phyloP scores from a whole-genome alignment of 1,140 invertebrate species.

The Penaeus chinensis region DNA sequence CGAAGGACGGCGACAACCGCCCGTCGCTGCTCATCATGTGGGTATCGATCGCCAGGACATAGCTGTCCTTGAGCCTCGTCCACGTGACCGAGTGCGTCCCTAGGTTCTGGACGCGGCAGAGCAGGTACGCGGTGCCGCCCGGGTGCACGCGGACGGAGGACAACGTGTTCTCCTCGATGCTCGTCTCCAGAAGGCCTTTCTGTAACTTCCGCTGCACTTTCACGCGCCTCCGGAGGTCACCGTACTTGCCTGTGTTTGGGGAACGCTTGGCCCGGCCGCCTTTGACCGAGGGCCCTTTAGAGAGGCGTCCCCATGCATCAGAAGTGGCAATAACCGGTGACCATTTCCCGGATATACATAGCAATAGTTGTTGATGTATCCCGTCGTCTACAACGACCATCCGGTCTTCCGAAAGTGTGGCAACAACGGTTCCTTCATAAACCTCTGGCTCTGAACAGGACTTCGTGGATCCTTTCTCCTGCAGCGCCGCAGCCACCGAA shows the following conservation, averaged over 20 bases:
- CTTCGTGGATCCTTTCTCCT: too few species aligned
- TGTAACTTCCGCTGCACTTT: constrained; percentile 29
- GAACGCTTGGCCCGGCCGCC: not conserved
- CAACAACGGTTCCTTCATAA: too few species aligned
- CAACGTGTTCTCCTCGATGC: constrained; percentile 22
- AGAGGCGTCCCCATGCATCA: too few species aligned
- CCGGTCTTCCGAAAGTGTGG: too few species aligned
- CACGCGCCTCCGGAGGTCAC: not conserved
- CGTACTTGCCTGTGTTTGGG: constrained; percentile 36
- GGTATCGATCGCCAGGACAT: constrained; percentile 27
- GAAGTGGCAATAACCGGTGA: too few species aligned
- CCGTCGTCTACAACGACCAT: too few species aligned
- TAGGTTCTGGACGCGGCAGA: constrained; percentile 38
- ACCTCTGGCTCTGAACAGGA: too few species aligned
- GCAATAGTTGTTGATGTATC: too few species aligned
- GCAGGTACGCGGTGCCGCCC: constrained; percentile 8
- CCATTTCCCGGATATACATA: too few species aligned
- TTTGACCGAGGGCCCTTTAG: too few species aligned
- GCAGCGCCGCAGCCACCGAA: too few species aligned
- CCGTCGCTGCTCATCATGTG: not conserved
- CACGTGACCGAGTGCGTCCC: constrained; percentile 27
- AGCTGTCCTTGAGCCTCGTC: not conserved
- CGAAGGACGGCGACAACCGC: constrained; percentile 12
- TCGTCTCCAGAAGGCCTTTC: constrained; percentile 19
- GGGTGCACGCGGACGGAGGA: constrained; percentile 9